phyloP scores from a whole-genome alignment of 2,113 vertebrate genomes.

The Lampris megalopsis region DNA sequence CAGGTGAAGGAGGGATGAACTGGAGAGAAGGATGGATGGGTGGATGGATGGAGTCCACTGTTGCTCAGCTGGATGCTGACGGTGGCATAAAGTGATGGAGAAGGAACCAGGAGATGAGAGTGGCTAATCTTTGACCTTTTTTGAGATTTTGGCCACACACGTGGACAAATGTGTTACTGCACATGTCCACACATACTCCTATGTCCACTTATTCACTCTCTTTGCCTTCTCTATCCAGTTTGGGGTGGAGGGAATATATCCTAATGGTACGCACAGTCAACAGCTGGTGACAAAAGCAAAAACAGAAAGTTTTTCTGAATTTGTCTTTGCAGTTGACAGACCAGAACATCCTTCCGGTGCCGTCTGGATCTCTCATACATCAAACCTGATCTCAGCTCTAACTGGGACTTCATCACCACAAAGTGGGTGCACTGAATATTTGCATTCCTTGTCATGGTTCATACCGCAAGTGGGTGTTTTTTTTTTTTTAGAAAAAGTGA shows the following conservation, averaged over 20 bases:
- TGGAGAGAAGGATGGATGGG: slow-evolving; percentile 27
- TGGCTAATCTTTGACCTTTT: slow-evolving; percentile 5
- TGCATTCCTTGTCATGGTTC: neutral
- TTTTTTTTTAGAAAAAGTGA: too few species aligned
- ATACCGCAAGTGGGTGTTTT: neutral
- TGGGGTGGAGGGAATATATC: too few species aligned
- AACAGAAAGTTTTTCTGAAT: too few species aligned
- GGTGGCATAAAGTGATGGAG: slow-evolving; percentile 23
- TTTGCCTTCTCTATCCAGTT: too few species aligned
- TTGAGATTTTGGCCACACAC: slow-evolving; percentile 4
- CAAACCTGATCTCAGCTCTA: neutral
- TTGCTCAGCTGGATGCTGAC: slow-evolving; percentile 45
- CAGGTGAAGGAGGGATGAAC: slow-evolving; percentile 64
- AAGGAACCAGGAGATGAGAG: slow-evolving; percentile 50
- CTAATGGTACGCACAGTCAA: neutral
- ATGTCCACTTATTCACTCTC: too few species aligned
- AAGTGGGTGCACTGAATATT: too few species aligned
- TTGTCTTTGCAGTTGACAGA: too few species aligned
- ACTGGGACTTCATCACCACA: neutral
- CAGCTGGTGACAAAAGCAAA: too few species aligned
- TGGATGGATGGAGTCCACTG: slow-evolving; percentile 37
- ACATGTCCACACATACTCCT: neutral
- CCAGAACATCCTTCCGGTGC: neutral
- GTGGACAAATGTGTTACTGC: neutral
- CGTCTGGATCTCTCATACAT: neutral